Conservation (phyloP, 2,113 vertebrate genomes). For the Tympanuchus pallidicinctus region DNA sequence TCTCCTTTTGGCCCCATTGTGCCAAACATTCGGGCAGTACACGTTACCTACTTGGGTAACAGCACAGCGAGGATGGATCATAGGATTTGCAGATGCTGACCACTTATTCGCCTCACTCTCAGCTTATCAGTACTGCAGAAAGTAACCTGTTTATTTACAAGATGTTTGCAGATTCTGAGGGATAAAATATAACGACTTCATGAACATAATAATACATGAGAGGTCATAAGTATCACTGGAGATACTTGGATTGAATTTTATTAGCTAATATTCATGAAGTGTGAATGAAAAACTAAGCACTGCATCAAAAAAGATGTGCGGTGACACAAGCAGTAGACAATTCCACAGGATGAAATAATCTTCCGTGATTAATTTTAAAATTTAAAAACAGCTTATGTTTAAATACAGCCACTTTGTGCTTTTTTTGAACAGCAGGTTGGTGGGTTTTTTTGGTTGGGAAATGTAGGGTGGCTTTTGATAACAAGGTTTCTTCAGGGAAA, state of each 20-base stretch:
- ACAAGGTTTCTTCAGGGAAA: conserved; percentile 39
- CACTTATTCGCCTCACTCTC: neutral
- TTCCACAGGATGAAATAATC: neutral
- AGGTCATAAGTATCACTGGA: neutral
- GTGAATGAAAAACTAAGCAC: neutral
- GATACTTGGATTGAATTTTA: neutral
- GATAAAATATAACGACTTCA: neutral
- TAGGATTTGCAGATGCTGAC: neutral
- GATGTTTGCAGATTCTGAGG: neutral
- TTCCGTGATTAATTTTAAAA: neutral
- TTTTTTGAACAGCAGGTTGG: neutral
- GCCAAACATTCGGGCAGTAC: neutral
- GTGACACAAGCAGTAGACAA: neutral
- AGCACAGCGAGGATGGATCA: neutral
- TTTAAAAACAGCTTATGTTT: neutral
- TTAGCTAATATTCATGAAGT: neutral
- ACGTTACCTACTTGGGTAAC: neutral
- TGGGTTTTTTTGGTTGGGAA: neutral
- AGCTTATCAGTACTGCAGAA: neutral
- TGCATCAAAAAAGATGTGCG: neutral
- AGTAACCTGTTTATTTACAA: neutral
- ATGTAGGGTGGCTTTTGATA: neutral
- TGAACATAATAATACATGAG: neutral
- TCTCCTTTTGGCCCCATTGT: neutral
- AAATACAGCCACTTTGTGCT: neutral